Evolutionary conservation across 2,797 vertebrate species (phyloP).

Genomic region (Tapera naevia): DNA sequence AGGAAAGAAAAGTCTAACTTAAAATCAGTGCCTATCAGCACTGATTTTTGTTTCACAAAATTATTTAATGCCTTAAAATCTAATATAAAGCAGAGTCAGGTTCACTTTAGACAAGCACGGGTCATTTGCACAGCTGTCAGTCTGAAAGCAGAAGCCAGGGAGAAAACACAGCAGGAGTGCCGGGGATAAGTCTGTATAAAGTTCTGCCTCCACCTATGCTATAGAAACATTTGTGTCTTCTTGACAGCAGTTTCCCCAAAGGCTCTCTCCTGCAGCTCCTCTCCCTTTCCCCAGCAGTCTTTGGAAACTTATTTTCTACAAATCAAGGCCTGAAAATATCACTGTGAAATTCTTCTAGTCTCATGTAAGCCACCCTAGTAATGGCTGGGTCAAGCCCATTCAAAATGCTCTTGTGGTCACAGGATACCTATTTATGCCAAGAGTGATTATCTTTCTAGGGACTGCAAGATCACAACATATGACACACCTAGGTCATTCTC

Average conservation of each 20-base stretch:
- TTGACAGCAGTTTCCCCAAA: not conserved
- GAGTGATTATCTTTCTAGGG: not conserved
- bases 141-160: not conserved
- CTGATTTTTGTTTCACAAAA: not conserved
- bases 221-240: not conserved
- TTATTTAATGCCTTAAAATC: not conserved
- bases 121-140: not conserved
- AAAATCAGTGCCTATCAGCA: not conserved
- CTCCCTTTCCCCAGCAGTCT: not conserved
- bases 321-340: not conserved
- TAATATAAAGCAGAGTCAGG: not conserved
- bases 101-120: rapidly evolving
- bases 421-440: not conserved
- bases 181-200: not conserved
- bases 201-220: not conserved
- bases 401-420: not conserved
- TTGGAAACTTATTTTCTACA: not conserved
- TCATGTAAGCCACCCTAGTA: not conserved
- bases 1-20: not conserved
- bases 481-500: not conserved
- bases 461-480: not conserved
- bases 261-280: not conserved
- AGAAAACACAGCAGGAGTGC: not conserved
- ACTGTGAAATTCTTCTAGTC: not conserved
- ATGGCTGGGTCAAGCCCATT: not conserved